These are phyloP conservation scores for Myioborus miniatus DNA, from an alignment of 2,797 vertebrate genomes.

Conservation along the genomic window DNA sequence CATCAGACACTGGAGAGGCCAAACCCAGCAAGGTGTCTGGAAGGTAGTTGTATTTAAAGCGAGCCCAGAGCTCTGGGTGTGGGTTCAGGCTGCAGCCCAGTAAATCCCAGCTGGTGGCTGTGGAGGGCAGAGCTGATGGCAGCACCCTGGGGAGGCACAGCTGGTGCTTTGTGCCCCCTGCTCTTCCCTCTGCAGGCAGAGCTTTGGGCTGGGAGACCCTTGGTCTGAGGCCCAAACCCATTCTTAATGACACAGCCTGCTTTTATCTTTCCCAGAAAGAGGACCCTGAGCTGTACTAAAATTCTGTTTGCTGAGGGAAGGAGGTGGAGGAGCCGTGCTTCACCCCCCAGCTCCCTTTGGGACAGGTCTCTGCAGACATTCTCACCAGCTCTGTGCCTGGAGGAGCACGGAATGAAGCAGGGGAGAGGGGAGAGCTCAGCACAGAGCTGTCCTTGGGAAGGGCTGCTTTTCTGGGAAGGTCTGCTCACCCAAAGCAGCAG, in stretches of 20 bases:
- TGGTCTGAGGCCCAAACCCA: neutral
- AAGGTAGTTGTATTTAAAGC: neutral
- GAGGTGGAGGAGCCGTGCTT: rapidly evolving
- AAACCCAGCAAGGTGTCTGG: neutral
- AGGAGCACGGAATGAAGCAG: neutral
- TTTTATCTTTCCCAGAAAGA: neutral
- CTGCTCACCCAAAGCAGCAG: neutral
- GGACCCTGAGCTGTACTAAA: neutral
- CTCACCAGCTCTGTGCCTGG: rapidly evolving
- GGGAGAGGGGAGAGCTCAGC: neutral
- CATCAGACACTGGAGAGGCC: neutral
- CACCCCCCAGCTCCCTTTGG: neutral
- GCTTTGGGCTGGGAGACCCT: neutral
- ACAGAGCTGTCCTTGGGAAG: neutral
- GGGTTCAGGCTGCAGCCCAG: neutral
- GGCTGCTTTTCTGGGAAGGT: neutral
- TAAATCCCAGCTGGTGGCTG: neutral
- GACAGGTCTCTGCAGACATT: neutral
- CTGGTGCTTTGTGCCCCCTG: neutral
- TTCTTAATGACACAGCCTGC: neutral
- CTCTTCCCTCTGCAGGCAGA: neutral
- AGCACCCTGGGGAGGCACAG: neutral
- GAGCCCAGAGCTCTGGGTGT: neutral
- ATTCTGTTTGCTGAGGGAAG: neutral
- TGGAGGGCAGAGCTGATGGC: neutral